Base-by-base conservation (phyloP, 2,113 vertebrate genomes). In the Sigmodon hispidus region DNA sequence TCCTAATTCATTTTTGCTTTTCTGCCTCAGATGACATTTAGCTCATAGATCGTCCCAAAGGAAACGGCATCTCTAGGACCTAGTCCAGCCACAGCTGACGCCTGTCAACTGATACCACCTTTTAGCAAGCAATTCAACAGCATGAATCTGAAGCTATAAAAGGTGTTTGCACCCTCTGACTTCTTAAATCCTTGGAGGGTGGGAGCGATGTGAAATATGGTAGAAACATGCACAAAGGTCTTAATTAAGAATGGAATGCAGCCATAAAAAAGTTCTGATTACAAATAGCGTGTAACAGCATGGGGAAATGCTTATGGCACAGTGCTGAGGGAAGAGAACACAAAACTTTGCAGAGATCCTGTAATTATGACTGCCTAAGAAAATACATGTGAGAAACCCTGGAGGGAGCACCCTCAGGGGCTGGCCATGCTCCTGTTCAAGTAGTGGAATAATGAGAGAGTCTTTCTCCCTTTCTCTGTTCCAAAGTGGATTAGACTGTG, bases 211-310 rank as follows among this genome's bases (percentile, higher is more conserved):
- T 80, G 72, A 94, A 89, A 81, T 79, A 45, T 13, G n/a, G n/a
- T 45, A 89, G 72, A 79, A 50, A 40, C 88, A 93, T 59, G 76
- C 73, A 91, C 67, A 87, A 95, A 94, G n/a, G 43, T 91, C 91
- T 89, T 94, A 59, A 50, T 96, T 96, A 95, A 91, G 69, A 87
- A 75, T 67, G 79, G 93, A 83, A 95, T 48, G 50, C 70, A 83
- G 59, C n/a, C 79, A 83, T 87, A 59, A 84, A 94, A 87, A 86
- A 79, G 90, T 63, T 50, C 75, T 29, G 50, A 57, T 88, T 91
- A 77, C 3, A 3, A 92, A 70, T 52, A 80, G n/a, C 85, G 36
- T 72, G 59, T 81, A 93, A 76, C 80, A 70, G 91, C 96, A 76
- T 2, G 70, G 76, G 88, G 19, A 81, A 92, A 67, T 21, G 67